A percentile compares a stretch with the other conserved stretches of the same genome.
phyloP scores from a whole-genome alignment of 1,140 invertebrate species.

The Tetramorium simillimum region DNA sequence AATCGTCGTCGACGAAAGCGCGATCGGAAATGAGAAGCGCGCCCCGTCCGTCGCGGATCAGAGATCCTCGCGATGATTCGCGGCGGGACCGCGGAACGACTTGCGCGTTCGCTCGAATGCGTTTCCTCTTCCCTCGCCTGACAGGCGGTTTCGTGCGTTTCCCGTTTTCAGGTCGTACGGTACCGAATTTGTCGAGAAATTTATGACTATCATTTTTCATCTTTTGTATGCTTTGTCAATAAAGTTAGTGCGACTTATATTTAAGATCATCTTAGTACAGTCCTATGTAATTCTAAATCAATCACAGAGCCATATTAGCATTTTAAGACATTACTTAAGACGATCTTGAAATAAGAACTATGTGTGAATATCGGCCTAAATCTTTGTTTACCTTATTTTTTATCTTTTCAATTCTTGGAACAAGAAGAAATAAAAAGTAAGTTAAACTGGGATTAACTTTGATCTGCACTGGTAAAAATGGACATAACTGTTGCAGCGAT shows the following conservation, averaged over 20 bases:
- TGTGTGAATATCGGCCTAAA: too few species aligned
- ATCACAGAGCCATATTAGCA: too few species aligned
- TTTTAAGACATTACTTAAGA: too few species aligned
- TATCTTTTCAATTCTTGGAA: too few species aligned
- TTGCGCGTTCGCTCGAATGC: constrained; percentile 30
- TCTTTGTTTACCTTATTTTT: too few species aligned
- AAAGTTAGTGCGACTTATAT: background rate
- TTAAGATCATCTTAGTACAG: too few species aligned
- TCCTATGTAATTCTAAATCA: too few species aligned
- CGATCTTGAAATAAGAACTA: too few species aligned
- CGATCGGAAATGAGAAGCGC: constrained; percentile 22
- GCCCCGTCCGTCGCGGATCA: background rate
- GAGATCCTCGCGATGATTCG: background rate
- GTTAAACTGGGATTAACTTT: too few species aligned
- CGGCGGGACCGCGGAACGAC: background rate
- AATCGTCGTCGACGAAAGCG: background rate
- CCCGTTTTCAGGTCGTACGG: background rate
- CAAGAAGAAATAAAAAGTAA: too few species aligned
- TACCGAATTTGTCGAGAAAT: background rate
- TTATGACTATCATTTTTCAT: background rate
- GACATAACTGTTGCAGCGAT: background rate
- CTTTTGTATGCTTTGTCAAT: background rate
- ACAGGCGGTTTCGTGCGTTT: background rate
- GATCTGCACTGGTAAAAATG: too few species aligned
- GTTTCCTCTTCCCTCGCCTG: background rate